Conservation (phyloP, 1,140 invertebrate species). For the Phocides pigmalion region DNA sequence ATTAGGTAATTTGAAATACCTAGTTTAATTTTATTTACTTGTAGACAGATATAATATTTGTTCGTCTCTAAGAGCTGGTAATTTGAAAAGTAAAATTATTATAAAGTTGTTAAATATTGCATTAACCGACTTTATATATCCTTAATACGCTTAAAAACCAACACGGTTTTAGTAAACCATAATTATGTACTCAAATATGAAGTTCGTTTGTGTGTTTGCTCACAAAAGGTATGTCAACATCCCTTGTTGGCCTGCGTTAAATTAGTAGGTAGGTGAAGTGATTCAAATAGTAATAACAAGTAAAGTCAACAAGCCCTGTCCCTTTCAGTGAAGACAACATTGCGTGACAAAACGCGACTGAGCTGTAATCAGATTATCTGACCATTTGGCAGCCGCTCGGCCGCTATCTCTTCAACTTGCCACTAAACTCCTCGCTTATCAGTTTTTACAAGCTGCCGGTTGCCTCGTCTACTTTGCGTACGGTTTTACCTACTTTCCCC, state of each 20-base stretch:
- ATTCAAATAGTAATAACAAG: slow-evolving; percentile 25
- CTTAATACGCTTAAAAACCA: slow-evolving; percentile 2
- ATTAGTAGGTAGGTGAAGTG: slow-evolving; percentile 24
- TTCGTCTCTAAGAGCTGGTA: too few relatives aligned
- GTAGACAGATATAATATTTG: too few relatives aligned
- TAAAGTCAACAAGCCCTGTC: slow-evolving; percentile 12
- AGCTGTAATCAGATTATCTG: slow-evolving; percentile 28
- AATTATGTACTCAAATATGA: slow-evolving; percentile 24
- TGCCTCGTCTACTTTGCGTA: not conserved
- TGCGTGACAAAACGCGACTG: slow-evolving; percentile 24
- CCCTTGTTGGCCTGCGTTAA: slow-evolving; percentile 11
- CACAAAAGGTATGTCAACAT: slow-evolving; percentile 23
- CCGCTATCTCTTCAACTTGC: slow-evolving; percentile 1
- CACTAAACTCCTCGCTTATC: slow-evolving; percentile 17
- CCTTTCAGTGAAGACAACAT: slow-evolving; percentile 7
- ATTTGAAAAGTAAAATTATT: too few relatives aligned
- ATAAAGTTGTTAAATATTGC: too few relatives aligned
- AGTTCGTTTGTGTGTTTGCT: slow-evolving; percentile 19
- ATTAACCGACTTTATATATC: too few relatives aligned
- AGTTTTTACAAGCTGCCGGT: slow-evolving; percentile 7
- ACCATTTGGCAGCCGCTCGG: slow-evolving; percentile 15
- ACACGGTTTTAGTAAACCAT: not conserved
- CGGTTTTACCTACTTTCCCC: not conserved
- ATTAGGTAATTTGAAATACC: too few relatives aligned
- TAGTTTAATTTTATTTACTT: too few relatives aligned